Evolutionary conservation across 2,888 invertebrate genomes (phyloP).

Genomic region (Palloptera scutellata): DNA sequence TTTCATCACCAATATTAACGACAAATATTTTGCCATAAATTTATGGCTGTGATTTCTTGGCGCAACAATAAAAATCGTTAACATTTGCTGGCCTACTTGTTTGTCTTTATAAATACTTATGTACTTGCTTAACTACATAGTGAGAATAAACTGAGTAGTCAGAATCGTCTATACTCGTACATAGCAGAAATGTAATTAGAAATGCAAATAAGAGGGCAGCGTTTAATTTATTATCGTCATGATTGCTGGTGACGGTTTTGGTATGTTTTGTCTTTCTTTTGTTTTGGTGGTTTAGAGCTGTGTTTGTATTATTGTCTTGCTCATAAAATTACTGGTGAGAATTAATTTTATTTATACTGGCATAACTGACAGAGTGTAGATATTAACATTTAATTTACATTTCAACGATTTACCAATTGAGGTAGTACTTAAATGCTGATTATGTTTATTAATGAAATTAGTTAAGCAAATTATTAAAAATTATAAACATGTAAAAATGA

Average conservation of each 20-base stretch:
- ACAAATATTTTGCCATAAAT: background rate
- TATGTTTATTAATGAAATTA: too few relatives aligned
- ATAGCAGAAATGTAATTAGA: constrained; percentile 23
- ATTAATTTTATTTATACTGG: too few relatives aligned
- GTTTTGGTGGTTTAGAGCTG: too few relatives aligned
- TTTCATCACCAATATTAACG: background rate
- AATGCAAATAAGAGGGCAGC: constrained; percentile 35
- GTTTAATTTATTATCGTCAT: constrained; percentile 57
- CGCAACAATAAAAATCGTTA: background rate
- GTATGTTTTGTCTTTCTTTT: too few relatives aligned
- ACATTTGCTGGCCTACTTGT: background rate
- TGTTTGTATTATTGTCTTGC: too few relatives aligned
- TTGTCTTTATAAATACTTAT: background rate
- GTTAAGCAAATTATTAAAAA: too few relatives aligned
- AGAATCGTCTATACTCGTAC: background rate
- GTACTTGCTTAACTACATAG: background rate
- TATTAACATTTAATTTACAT: too few relatives aligned
- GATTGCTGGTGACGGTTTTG: constrained; percentile 36
- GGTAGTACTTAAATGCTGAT: too few relatives aligned
- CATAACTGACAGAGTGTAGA: too few relatives aligned
- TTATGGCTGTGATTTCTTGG: background rate
- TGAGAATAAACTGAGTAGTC: background rate
- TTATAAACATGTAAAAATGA: too few relatives aligned
- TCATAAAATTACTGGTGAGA: too few relatives aligned
- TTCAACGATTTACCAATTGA: too few relatives aligned